Evolutionary conservation across 2,888 invertebrate species (phyloP).

Genomic region (Andrena marginata): DNA sequence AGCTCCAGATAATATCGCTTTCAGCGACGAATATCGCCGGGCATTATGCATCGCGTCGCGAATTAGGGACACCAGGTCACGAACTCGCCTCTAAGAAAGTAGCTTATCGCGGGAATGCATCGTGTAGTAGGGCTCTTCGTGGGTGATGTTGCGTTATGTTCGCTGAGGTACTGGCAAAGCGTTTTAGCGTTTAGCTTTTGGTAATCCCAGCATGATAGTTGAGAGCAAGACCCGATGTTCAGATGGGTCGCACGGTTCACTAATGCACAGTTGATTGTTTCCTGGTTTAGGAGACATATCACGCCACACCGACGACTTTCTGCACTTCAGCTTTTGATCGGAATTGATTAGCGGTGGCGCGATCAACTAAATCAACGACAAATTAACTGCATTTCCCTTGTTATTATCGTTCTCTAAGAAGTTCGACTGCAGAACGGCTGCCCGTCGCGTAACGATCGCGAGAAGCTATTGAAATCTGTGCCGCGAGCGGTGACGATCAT

Average conservation of each 20-base stretch:
- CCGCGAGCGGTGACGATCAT: conserved; percentile 7
- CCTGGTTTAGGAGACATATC: no score
- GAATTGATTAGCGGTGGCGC: not conserved
- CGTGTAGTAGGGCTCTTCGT: not conserved
- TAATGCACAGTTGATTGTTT: no score
- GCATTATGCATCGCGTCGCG: not conserved
- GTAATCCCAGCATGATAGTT: no score
- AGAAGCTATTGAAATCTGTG: conserved; percentile 28
- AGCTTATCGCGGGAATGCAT: not conserved
- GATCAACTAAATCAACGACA: not conserved
- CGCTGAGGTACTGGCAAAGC: not conserved
- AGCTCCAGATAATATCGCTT: conserved; percentile 13
- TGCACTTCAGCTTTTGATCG: no score
- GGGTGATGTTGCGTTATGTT: not conserved
- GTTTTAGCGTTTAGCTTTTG: no score
- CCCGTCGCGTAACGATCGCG: conserved; percentile 1
- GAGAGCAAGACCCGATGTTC: no score
- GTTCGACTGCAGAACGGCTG: conserved; percentile 2
- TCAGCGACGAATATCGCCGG: conserved; percentile 10
- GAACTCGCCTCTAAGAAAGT: not conserved
- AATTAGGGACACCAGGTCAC: conserved; percentile 8
- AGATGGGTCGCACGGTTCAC: no score
- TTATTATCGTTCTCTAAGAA: not conserved
- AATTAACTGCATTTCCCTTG: not conserved
- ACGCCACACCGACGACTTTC: no score